Base-by-base conservation (phyloP, 2,113 vertebrate genomes). In the Cottus gobio region DNA sequence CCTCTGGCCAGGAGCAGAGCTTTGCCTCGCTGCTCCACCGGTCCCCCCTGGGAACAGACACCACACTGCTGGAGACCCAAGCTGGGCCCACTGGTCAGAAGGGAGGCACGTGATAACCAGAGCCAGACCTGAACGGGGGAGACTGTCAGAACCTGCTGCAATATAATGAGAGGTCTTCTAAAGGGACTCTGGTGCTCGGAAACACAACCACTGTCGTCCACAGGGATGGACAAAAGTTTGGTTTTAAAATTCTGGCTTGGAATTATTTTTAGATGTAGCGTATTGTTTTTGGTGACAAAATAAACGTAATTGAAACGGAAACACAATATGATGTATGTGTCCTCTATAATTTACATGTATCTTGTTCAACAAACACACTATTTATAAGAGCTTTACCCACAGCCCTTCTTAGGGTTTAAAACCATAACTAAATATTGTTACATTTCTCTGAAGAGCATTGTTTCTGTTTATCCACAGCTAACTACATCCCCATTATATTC, bases 401-500 rank as follows among this genome's bases (percentile, higher is more conserved):
- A 71, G 11, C 77, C 13, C 72, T 26, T 83, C 28, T n/a, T 60
- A 77, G 37, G 20, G 48, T 42, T 36, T 68, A 22, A 65, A 64
- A 39, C 28, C 52, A 11, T n/a, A 0, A 30, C 4, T 16, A 57
- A 54, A 64, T 26, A 3, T 30, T 20, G n/a, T 24, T 34, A 9
- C 31, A 48, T 42, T 28, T 60, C 37, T 46, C 5, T 26, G 18
- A 48, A 26, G 31, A 22, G 28, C 36, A 16, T 36, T 60, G 37
- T 46, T 20, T 75, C 15, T 67, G 12, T 61, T 15, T 20, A 24
- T 56, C 22, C 50, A 26, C 37, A 4, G 30, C 62, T 31, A 46
- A 62, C 2, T 18, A n/a, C 24, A 31, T 22, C 28, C 20, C 42
- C 24, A n/a, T 10, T 16, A 3, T 15, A 5, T 5, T 28, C 3